Conservation (phyloP, 2,888 invertebrate species). For the Noctua fimbriata region DNA sequence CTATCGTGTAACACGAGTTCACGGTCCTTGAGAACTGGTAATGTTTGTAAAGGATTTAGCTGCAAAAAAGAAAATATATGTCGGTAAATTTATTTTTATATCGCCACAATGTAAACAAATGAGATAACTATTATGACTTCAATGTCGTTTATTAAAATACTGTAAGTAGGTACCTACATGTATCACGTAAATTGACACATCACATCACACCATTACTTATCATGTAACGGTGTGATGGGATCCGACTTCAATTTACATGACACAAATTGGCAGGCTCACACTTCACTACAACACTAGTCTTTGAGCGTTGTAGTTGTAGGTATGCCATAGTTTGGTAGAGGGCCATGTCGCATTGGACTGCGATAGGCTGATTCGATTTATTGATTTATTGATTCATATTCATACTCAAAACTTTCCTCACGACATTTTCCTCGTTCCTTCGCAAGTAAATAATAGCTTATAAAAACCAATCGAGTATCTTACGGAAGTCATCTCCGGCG, state of each 20-base stretch:
- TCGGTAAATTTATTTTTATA: background rate
- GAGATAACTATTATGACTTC: background rate
- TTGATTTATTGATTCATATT: too few species aligned
- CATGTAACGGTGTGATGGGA: background rate
- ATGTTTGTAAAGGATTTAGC: slow-evolving; percentile 92
- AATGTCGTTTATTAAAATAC: background rate
- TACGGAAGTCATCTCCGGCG: slow-evolving; percentile 74
- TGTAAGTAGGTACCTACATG: background rate
- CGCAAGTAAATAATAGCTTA: background rate
- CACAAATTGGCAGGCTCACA: background rate
- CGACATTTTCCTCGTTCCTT: background rate
- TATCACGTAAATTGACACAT: too few species aligned
- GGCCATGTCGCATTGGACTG: background rate
- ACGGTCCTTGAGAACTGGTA: slow-evolving; percentile 92
- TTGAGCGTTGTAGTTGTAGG: background rate
- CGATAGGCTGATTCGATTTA: background rate
- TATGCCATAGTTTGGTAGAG: background rate
- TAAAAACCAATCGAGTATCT: slow-evolving; percentile 23
- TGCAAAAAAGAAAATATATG: slow-evolving; percentile 71
- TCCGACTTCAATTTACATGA: background rate
- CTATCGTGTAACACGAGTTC: slow-evolving; percentile 91
- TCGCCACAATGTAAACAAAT: background rate
- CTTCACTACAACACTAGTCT: too few species aligned
- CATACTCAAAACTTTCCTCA: too few species aligned
- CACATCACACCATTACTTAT: too few species aligned